Evolutionary conservation across 2,888 invertebrate genomes (phyloP), one percentile per base, ranked within the genome.

Genomic region (Napeogenes inachia): DNA sequence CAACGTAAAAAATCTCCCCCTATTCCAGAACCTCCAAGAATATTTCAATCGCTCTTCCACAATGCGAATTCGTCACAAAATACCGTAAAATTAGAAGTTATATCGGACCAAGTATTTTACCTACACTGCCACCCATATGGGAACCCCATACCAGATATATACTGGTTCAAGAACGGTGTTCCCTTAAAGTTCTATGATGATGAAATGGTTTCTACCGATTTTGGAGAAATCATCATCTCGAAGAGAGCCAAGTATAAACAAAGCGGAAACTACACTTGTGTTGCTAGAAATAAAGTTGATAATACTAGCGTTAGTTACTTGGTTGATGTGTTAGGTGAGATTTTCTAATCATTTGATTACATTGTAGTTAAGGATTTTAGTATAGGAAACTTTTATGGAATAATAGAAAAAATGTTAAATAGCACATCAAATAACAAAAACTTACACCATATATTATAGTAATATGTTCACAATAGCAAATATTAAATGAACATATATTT

Each of bases 121-220:
- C 71, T 92, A 8, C 84, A 85, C 62, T 94, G 94, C 73, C 91
- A 92, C 60, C 92, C 93, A 0, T 84, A 85, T 53, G 94, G 94
- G 0, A 91, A 92, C 69, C 94, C 94, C 0, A 58, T 77, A 3
- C 93, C 94, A 0, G 79, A 85, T 47, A 87, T 94, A 32, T 89
- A 89, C 66, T 94, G 94, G 94, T 91, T 91, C 71, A 92, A 92
- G 72, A 91, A 91, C 47, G 86, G 78, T 2, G 60, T 81, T 0
- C 86, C 84, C 0, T 65, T 91, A 12, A 73, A 92, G 84, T 80
- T 91, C 56, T 92, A 91, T 66, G 92, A 91, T 59, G 81, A 84
- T 1, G 78, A 73, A 0, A 85, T 89, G 84, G 73, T 82, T 1
- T 80, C 83, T 0, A 73, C 75, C 0, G 87, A 89, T 12, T 86